Evolutionary conservation across 1,140 invertebrate genomes (phyloP), one percentile per base, ranked within the genome.

Genomic region (Pogonomyrmex californicus): DNA sequence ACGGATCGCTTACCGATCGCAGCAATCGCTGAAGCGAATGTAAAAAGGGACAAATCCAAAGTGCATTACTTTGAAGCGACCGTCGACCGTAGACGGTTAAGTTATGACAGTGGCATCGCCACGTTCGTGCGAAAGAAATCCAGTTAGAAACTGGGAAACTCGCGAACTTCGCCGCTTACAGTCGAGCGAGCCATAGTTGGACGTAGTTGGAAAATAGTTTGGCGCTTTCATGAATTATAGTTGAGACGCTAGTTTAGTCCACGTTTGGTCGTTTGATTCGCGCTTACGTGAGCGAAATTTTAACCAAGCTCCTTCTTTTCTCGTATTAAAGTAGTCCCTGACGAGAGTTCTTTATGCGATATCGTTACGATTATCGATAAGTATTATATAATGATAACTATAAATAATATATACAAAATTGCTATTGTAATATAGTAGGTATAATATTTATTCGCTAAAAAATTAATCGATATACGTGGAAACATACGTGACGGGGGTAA

Each of bases 171-270:
- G 68, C 56, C 56, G 68, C 73, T 23, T 75, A 60, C 54, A 83
- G 41, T 49, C 79, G 79, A 73, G 54, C 79, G 66, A 75, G 5
- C 49, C 54, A 70, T 83, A 83, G 68, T 82, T 82, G 66, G 41
- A 82, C 79, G 79, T 82, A 82, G 79, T 83, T 83, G 54, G 79
- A 83, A 83, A 83, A 83, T 83, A 83, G 79, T 83, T 83, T 62
- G 54, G 68, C 38, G 68, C 79, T 75, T 54, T 36, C 68, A 83
- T 83, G 79, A 83, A 83, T 83, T 83, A 83, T 83, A 83, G 79
- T 30, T 17, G 44, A 41, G 41, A 83, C 44, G 54, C 70, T 56
- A 60, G 68, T 73, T 83, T 60, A 75, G 30, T 60, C 54, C 12
- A 60, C 79, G 79, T 71, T 71, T 58, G 38, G 66, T 14, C 51